phyloP scores from a whole-genome alignment of 2,113 vertebrate genomes.

The Pseudorasbora parva region DNA sequence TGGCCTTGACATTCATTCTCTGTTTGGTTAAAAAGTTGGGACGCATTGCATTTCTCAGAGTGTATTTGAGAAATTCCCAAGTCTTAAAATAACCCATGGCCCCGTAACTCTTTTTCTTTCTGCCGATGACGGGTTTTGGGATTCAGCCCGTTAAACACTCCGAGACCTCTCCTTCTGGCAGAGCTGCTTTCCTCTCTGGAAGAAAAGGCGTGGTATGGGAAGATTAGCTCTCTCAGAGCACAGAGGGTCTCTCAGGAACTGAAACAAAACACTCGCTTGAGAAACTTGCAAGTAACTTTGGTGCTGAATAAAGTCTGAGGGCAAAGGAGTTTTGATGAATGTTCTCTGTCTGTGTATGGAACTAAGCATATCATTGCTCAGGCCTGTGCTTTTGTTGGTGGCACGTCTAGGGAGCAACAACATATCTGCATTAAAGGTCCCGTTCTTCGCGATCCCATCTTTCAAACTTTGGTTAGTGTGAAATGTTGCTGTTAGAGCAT shows the following conservation, averaged over 20 bases:
- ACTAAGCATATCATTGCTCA: not conserved
- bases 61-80: constrained; percentile 58
- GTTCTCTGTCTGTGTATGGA: not conserved
- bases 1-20: constrained; percentile 18
- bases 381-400: not conserved
- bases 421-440: not conserved
- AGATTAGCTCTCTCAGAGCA: constrained; percentile 56
- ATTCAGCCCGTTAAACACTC: constrained; percentile 48
- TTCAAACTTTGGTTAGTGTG: too few species aligned
- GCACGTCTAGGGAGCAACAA: not conserved
- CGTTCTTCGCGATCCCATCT: too few species aligned
- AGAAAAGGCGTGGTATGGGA: constrained; percentile 62
- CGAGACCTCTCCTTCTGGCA: constrained; percentile 56
- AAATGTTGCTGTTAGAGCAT: too few species aligned
- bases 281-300: constrained; percentile 33
- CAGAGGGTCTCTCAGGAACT: constrained; percentile 56
- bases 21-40: constrained; percentile 47
- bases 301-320: constrained; percentile 7
- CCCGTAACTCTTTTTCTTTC: constrained; percentile 51
- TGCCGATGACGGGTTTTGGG: constrained; percentile 36
- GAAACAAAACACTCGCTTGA: constrained; percentile 49
- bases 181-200: constrained; percentile 57
- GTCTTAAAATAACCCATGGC: constrained; percentile 57
- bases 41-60: constrained; percentile 29
- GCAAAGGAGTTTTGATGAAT: not conserved